phyloP scores from a whole-genome alignment of 2,888 invertebrate genomes.

The Eupeodes luniger region DNA sequence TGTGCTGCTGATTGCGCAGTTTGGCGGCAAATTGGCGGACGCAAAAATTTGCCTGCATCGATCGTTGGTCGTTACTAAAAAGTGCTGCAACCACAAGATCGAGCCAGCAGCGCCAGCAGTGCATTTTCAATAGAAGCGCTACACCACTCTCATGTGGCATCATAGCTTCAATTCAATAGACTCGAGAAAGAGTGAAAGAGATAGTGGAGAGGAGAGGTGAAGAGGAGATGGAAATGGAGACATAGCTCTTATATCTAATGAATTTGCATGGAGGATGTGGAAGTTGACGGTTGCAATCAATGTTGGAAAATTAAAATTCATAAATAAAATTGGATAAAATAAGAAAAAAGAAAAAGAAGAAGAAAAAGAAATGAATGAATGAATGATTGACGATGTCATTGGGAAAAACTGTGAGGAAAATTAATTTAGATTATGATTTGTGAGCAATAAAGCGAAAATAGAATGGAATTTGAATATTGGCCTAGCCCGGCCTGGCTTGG shows the following conservation, averaged over 20 bases:
- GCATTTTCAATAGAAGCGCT: neutral
- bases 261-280: constrained; percentile 73
- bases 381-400: constrained; percentile 74
- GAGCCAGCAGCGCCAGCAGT: constrained; percentile 20
- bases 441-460: constrained; percentile 72
- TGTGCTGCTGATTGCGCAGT: constrained; percentile 46
- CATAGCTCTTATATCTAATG: constrained; percentile 32
- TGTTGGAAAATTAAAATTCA: constrained; percentile 62
- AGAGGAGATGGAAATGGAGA: neutral
- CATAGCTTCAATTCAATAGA: neutral
- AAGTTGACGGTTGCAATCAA: constrained; percentile 73
- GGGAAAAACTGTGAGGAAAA: constrained; percentile 57
- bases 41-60: constrained; percentile 56
- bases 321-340: constrained; percentile 46
- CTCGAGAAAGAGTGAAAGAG: neutral
- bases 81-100: constrained; percentile 30
- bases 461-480: constrained; percentile 67
- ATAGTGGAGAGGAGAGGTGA: no score
- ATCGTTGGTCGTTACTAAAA: constrained; percentile 39
- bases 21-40: constrained; percentile 73
- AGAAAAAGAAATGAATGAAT: constrained; percentile 17
- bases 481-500: constrained; percentile 10
- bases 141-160: neutral
- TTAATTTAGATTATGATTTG: constrained; percentile 74
- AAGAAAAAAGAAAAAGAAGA: neutral